Conservation (phyloP, 2,797 vertebrate genomes). For the Anguilla megastoma region DNA sequence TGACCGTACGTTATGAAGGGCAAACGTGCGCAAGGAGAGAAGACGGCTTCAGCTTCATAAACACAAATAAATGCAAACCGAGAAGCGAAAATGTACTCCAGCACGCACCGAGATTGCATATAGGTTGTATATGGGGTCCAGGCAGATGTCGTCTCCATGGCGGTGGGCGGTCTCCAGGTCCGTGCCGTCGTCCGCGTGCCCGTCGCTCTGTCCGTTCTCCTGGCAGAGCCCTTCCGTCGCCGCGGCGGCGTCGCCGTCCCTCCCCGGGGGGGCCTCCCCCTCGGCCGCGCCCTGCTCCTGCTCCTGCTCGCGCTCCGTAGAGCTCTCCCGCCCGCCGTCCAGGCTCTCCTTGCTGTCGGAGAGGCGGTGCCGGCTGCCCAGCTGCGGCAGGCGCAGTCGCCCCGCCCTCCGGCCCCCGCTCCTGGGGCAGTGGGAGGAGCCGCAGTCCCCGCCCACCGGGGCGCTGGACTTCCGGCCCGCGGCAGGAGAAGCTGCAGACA, state of each 20-base stretch:
- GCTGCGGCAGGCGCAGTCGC: slow-evolving; percentile 87
- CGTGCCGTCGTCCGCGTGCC: slow-evolving; percentile 74
- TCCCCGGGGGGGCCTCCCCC: slow-evolving; percentile 66
- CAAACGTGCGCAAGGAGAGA: no score
- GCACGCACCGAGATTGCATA: slow-evolving; percentile 98
- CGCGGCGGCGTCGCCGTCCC: slow-evolving; percentile 76
- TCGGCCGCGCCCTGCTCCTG: slow-evolving; percentile 59
- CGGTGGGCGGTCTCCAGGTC: slow-evolving; percentile 79
- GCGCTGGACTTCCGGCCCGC: slow-evolving; percentile 79
- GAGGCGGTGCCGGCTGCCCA: slow-evolving; percentile 85
- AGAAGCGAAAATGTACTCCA: neutral
- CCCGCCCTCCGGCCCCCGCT: slow-evolving; percentile 80
- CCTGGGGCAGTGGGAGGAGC: slow-evolving; percentile 85
- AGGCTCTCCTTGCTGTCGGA: slow-evolving; percentile 93
- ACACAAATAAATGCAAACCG: neutral
- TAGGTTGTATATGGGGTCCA: slow-evolving; percentile 93
- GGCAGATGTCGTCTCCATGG: slow-evolving; percentile 81
- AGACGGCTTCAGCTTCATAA: neutral
- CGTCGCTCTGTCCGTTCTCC: slow-evolving; percentile 69
- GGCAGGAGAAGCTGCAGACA: slow-evolving; percentile 67
- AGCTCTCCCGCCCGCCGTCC: slow-evolving; percentile 73
- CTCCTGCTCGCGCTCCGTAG: slow-evolving; percentile 64
- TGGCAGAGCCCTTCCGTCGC: slow-evolving; percentile 76
- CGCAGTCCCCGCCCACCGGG: slow-evolving; percentile 74
- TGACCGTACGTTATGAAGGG: slow-evolving; percentile 7